These are phyloP conservation scores for Melolontha melolontha DNA, from an alignment of 2,888 invertebrate genomes.

Conservation along the genomic window DNA sequence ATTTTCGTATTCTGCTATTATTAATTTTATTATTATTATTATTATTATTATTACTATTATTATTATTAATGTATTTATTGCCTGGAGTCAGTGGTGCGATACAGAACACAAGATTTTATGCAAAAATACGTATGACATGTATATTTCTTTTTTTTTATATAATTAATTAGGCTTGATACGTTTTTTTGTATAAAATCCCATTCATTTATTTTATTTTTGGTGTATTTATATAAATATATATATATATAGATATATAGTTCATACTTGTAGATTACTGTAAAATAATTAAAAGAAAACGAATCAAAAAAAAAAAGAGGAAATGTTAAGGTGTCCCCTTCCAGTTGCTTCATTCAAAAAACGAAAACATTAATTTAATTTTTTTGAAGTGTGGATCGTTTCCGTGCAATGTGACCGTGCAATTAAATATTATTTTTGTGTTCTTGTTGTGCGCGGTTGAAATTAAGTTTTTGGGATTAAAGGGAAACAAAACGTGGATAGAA, in stretches of 20 bases:
- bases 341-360: constrained; percentile 21
- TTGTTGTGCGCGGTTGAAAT: neutral
- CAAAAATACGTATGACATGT: constrained; percentile 47
- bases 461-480: no score
- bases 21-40: constrained; percentile 43
- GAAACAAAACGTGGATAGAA: no score
- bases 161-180: constrained; percentile 39
- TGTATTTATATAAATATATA: constrained; percentile 41
- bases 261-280: constrained; percentile 42
- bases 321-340: constrained; percentile 22
- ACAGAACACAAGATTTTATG: constrained; percentile 46
- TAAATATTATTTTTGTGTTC: constrained; percentile 24
- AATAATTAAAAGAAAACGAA: constrained; percentile 32
- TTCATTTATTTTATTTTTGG: constrained; percentile 40
- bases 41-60: constrained; percentile 16
- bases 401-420: constrained; percentile 43
- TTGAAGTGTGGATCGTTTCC: constrained; percentile 29
- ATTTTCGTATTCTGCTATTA: constrained; percentile 39
- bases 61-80: constrained; percentile 44
- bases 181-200: constrained; percentile 51
- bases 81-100: constrained; percentile 46
- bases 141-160: constrained; percentile 48
- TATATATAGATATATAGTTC: constrained; percentile 28
- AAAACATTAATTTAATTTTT: constrained; percentile 18
- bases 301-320: constrained; percentile 33